A percentile compares a stretch with the other conserved stretches of the same genome.
phyloP scores from a whole-genome alignment of 2,113 vertebrate genomes.

The Dendropsophus ebraccatus region DNA sequence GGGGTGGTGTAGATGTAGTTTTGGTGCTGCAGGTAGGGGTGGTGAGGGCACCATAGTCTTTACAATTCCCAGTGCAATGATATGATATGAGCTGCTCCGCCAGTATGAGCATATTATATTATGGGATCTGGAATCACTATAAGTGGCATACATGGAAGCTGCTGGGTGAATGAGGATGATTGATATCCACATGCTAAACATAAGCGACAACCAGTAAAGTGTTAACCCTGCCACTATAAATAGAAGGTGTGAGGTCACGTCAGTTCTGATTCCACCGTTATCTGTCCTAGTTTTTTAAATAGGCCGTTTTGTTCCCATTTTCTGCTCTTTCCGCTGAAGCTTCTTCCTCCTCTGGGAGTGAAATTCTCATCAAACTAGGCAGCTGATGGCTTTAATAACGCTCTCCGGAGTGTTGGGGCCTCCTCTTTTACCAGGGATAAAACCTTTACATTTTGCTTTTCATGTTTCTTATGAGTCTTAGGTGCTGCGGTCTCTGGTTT shows the following conservation, averaged over 20 bases:
- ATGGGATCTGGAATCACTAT: constrained; percentile 35
- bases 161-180: background rate
- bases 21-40: background rate
- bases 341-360: constrained; percentile 59
- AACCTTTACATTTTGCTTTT: background rate
- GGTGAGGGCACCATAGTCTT: background rate
- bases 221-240: constrained; percentile 49
- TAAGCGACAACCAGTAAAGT: background rate
- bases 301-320: constrained; percentile 61
- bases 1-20: no score
- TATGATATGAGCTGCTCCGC: background rate
- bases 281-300: constrained; percentile 68
- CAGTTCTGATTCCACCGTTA: constrained; percentile 13
- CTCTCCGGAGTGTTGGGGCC: background rate
- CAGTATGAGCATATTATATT: constrained; percentile 31
- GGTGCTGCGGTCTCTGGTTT: constrained; percentile 6
- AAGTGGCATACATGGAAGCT: background rate
- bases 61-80: background rate
- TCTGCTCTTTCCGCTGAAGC: constrained; percentile 34
- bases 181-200: background rate
- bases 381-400: constrained; percentile 45
- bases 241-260: constrained; percentile 36
- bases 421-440: background rate
- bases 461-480: background rate
- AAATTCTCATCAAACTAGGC: constrained; percentile 55